These are phyloP conservation scores for Abrostola tripartita DNA, from an alignment of 2,888 invertebrate genomes.

Conservation along the genomic window DNA sequence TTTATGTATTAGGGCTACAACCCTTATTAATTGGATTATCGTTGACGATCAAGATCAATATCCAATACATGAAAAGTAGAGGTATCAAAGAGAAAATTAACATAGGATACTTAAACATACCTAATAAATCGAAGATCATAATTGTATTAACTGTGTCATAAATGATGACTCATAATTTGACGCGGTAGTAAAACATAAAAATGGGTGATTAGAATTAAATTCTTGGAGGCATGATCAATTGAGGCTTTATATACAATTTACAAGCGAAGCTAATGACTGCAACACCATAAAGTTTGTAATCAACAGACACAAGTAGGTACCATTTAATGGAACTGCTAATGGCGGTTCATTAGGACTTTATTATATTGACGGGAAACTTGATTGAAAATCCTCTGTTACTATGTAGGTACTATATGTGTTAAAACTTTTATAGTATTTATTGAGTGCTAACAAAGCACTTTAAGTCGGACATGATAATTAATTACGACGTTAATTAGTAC, in stretches of 20 bases:
- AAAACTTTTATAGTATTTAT: slow-evolving; percentile 22
- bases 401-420: neutral
- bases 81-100: too few relatives aligned
- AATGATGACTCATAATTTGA: neutral
- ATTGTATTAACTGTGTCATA: too few relatives aligned
- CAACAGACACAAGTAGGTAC: slow-evolving; percentile 11
- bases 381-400: neutral
- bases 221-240: neutral
- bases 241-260: neutral
- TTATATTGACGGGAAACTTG: neutral
- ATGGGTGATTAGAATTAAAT: neutral
- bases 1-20: too few relatives aligned
- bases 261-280: slow-evolving; percentile 4
- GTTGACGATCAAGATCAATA: too few relatives aligned
- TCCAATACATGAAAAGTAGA: too few relatives aligned
- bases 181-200: slow-evolving; percentile 12
- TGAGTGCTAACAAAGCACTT: slow-evolving; percentile 18
- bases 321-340: slow-evolving; percentile 7
- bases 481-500: slow-evolving; percentile 51
- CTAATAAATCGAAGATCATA: neutral
- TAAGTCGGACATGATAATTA: slow-evolving; percentile 42
- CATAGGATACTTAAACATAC: too few relatives aligned
- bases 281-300: slow-evolving; percentile 2
- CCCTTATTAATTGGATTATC: too few relatives aligned
- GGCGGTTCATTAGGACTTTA: slow-evolving; percentile 2